Conservation (phyloP, 2,113 vertebrate genomes). For the Prochilodus magdalenae region DNA sequence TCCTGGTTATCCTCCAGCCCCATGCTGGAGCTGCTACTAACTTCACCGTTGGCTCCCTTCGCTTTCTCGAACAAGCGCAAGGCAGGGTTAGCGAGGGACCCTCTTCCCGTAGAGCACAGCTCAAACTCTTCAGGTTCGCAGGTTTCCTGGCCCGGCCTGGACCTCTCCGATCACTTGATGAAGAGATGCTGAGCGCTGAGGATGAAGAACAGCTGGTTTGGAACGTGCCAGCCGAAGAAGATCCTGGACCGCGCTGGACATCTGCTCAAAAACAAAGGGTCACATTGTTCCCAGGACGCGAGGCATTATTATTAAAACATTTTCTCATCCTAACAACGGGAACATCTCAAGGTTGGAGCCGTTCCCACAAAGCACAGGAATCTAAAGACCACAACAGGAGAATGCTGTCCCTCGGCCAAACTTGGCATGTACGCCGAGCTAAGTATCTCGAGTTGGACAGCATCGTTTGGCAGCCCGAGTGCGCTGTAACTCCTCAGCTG, state of each 20-base stretch:
- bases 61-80: slow-evolving; percentile 21
- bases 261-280: not conserved
- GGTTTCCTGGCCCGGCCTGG: not conserved
- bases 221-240: slow-evolving; percentile 26
- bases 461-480: slow-evolving; percentile 33
- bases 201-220: slow-evolving; percentile 9
- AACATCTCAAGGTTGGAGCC: slow-evolving; percentile 39
- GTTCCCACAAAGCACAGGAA: slow-evolving; percentile 27
- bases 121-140: not conserved
- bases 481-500: slow-evolving; percentile 51
- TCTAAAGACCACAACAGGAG: slow-evolving; percentile 16
- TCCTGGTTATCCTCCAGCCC: slow-evolving; percentile 56
- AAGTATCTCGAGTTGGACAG: slow-evolving; percentile 48
- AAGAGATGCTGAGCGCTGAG: not conserved
- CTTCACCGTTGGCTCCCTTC: slow-evolving; percentile 35
- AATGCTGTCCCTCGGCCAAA: slow-evolving; percentile 31
- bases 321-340: slow-evolving; percentile 39
- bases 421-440: slow-evolving; percentile 37
- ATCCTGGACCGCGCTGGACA: not conserved
- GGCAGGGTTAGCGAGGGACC: not conserved
- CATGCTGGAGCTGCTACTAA: slow-evolving; percentile 54
- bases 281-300: slow-evolving; percentile 29
- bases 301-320: slow-evolving; percentile 25
- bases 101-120: slow-evolving; percentile 8
- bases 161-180: not conserved